These are phyloP conservation scores for Seriola aureovittata DNA, from an alignment of 2,113 vertebrate species.

Conservation along the genomic window DNA sequence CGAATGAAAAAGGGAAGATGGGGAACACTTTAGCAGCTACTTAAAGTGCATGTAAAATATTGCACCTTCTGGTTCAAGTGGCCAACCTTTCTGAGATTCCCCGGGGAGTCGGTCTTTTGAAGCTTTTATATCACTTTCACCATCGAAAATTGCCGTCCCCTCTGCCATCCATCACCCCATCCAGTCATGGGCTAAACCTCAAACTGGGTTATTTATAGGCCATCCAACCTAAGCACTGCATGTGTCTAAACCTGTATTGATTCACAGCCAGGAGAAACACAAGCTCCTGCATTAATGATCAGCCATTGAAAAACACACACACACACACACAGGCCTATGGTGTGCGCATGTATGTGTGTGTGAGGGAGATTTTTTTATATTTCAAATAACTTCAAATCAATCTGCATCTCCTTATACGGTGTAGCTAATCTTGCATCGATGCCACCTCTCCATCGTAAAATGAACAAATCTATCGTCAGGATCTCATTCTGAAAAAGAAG, in stretches of 20 bases:
- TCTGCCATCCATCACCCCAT: constrained; percentile 30
- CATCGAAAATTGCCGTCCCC: not conserved
- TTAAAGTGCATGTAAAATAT: constrained; percentile 22
- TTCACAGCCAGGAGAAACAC: constrained; percentile 46
- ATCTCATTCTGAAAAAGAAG: constrained; percentile 10
- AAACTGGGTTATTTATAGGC: constrained; percentile 50
- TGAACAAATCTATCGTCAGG: not conserved
- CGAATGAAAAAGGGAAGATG: not conserved
- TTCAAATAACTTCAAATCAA: constrained; percentile 4
- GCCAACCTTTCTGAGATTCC: constrained; percentile 7
- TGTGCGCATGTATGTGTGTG: constrained; percentile 11
- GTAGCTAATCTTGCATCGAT: not conserved
- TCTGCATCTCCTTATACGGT: not conserved
- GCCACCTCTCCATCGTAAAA: not conserved
- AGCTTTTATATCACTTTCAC: constrained; percentile 39
- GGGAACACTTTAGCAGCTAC: constrained; percentile 2
- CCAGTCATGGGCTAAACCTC: constrained; percentile 35
- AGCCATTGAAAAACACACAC: not conserved
- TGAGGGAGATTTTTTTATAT: not conserved
- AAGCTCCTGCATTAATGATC: constrained; percentile 45
- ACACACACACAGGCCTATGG: not conserved
- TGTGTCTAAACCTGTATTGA: constrained; percentile 59
- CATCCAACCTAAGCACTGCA: constrained; percentile 31
- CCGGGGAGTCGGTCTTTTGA: constrained; percentile 27
- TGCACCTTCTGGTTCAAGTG: constrained; percentile 4